Percentiles rank a stretch among this genome's conserved stretches.
Evolutionary conservation across 2,888 invertebrate species (phyloP).

Genomic region (Acanthosepion pharaonis): DNA sequence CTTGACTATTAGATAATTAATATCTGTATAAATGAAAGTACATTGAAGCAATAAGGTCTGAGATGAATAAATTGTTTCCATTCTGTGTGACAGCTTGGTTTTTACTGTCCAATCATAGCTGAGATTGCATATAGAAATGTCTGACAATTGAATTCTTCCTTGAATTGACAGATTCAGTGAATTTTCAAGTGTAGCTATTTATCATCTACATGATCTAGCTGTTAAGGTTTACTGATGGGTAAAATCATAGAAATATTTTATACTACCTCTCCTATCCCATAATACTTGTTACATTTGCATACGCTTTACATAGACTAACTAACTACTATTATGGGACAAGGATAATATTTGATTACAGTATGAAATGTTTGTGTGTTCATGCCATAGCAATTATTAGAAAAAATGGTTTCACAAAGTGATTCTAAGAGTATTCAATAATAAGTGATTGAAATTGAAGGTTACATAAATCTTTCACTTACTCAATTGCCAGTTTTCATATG

Average conservation of each 20-base stretch:
- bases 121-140: background rate
- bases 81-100: background rate
- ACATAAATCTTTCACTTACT: no score
- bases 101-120: background rate
- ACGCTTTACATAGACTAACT: no score
- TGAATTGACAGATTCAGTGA: background rate
- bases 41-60: background rate
- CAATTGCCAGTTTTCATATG: no score
- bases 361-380: background rate
- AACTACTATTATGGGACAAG: no score
- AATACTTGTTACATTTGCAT: no score
- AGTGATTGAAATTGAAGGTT: no score
- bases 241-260: background rate
- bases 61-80: background rate
- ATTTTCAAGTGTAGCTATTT: background rate
- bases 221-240: background rate
- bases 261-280: background rate
- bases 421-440: no score
- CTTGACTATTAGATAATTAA: background rate
- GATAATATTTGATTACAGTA: background rate
- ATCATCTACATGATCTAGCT: background rate
- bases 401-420: no score
- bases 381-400: no score
- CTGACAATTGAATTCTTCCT: background rate
- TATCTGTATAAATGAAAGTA: background rate